A percentile compares a stretch with the other conserved stretches of the same genome.
phyloP scores from a whole-genome alignment of 1,140 invertebrate species.

The Spodoptera frugiperda region DNA sequence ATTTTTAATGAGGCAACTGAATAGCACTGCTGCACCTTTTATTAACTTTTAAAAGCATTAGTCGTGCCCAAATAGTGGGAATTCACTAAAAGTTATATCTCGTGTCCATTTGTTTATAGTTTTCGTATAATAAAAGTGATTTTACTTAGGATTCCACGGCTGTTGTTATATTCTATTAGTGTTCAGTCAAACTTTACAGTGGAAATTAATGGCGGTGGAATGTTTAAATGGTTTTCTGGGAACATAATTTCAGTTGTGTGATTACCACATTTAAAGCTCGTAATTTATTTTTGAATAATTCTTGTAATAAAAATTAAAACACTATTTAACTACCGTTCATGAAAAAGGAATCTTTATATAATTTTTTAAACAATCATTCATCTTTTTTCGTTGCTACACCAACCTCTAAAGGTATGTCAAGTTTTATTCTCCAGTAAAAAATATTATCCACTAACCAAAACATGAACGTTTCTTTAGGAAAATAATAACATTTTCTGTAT shows the following conservation, averaged over 20 bases:
- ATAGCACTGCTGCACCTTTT: conserved; percentile 72
- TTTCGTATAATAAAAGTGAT: conserved; percentile 48
- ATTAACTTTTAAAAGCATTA: conserved; percentile 75
- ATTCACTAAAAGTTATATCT: conserved; percentile 53
- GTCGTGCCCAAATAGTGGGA: conserved; percentile 56
- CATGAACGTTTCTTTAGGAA: conserved; percentile 2
- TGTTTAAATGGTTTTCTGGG: conserved; percentile 20
- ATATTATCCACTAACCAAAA: background rate
- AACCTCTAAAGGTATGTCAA: too few relatives aligned
- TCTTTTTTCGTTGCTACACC: too few relatives aligned
- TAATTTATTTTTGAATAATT: too few relatives aligned
- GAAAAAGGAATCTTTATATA: too few relatives aligned
- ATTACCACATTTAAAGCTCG: too few relatives aligned
- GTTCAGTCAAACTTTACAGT: background rate
- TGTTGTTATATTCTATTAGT: conserved; percentile 26
- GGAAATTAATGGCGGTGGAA: conserved; percentile 11
- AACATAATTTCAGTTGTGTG: background rate
- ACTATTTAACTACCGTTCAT: too few relatives aligned
- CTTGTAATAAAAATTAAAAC: too few relatives aligned
- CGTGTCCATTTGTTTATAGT: conserved; percentile 51
- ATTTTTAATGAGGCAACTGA: conserved; percentile 78
- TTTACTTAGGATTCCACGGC: conserved; percentile 39
- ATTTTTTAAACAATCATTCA: too few relatives aligned
- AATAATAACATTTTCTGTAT: background rate
- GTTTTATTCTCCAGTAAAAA: background rate